Percentiles rank a stretch among this genome's conserved stretches.
Conservation (phyloP, 2,888 invertebrate genomes). For the Cloeon dipterum region DNA sequence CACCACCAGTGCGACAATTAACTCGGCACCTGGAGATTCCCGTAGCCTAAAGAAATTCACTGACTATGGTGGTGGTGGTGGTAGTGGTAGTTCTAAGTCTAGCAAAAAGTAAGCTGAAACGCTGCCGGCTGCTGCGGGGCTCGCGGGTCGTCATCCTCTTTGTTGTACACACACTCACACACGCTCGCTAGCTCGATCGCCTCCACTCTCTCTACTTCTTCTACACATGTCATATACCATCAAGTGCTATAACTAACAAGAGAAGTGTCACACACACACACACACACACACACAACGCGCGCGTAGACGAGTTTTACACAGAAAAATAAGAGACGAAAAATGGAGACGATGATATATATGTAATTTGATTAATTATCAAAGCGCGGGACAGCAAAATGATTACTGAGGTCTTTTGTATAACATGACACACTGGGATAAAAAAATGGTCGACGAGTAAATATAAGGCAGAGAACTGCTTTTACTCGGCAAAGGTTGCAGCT, state of each 20-base stretch:
- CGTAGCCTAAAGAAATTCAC: constrained; percentile 1
- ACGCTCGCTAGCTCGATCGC: too few relatives aligned
- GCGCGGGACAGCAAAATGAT: background rate
- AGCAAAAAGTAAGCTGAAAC: too few relatives aligned
- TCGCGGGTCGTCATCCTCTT: too few relatives aligned
- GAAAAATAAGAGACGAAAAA: background rate
- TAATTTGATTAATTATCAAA: background rate
- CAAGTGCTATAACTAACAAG: background rate
- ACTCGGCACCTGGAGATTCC: background rate
- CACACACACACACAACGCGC: background rate
- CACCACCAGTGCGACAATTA: constrained; percentile 2
- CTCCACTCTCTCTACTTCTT: background rate
- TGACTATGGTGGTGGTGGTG: constrained; percentile 1
- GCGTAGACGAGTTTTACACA: background rate
- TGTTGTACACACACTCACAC: too few relatives aligned
- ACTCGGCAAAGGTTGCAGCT: too few relatives aligned
- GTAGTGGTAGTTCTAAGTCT: too few relatives aligned
- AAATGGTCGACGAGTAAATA: background rate
- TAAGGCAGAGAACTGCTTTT: background rate
- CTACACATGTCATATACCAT: background rate
- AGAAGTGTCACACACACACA: background rate
- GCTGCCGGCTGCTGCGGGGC: too few relatives aligned
- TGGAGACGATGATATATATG: too few relatives aligned
- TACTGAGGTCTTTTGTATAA: too few relatives aligned
- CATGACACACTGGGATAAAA: too few relatives aligned